These are phyloP conservation scores for Coronaproctus castanopsis DNA, from an alignment of 2,888 invertebrate genomes.

Conservation along the genomic window DNA sequence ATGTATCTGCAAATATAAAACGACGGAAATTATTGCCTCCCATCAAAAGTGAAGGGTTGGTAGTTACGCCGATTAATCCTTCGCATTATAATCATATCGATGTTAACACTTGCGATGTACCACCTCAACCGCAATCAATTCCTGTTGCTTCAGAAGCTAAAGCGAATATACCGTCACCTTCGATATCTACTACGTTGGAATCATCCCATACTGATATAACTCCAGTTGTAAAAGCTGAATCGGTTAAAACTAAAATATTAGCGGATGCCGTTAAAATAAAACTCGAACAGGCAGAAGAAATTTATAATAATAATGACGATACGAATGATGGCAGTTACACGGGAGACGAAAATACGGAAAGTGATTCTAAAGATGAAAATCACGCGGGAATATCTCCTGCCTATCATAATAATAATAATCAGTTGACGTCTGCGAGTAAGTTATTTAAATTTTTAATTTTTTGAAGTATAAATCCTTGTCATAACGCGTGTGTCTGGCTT, in stretches of 20 bases:
- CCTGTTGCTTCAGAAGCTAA: slow-evolving; percentile 15
- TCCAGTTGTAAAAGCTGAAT: slow-evolving; percentile 1
- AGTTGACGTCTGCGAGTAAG: slow-evolving; percentile 7
- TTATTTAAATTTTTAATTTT: background rate
- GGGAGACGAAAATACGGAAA: slow-evolving; percentile 9
- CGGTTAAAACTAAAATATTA: slow-evolving; percentile 8
- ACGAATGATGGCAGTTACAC: slow-evolving; percentile 12
- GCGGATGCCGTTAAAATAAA: slow-evolving; percentile 13
- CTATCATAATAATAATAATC: slow-evolving; percentile 5
- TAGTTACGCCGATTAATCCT: slow-evolving; percentile 17
- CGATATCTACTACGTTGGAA: slow-evolving; percentile 13
- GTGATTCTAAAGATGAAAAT: slow-evolving; percentile 7
- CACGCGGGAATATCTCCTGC: background rate
- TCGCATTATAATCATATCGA: slow-evolving; percentile 15
- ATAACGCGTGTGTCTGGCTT: background rate
- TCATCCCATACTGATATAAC: slow-evolving; percentile 11
- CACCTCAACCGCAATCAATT: slow-evolving; percentile 12
- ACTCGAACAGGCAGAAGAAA: slow-evolving; percentile 10
- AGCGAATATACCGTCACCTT: slow-evolving; percentile 16
- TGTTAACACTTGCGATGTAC: slow-evolving; percentile 14
- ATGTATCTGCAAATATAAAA: slow-evolving; percentile 15
- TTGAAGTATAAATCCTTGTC: background rate
- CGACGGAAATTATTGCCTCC: slow-evolving; percentile 17
- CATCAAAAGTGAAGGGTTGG: slow-evolving; percentile 16
- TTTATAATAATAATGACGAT: slow-evolving; percentile 11